phyloP scores from a whole-genome alignment of 2,797 vertebrate species.

The Eremophila alpestris region DNA sequence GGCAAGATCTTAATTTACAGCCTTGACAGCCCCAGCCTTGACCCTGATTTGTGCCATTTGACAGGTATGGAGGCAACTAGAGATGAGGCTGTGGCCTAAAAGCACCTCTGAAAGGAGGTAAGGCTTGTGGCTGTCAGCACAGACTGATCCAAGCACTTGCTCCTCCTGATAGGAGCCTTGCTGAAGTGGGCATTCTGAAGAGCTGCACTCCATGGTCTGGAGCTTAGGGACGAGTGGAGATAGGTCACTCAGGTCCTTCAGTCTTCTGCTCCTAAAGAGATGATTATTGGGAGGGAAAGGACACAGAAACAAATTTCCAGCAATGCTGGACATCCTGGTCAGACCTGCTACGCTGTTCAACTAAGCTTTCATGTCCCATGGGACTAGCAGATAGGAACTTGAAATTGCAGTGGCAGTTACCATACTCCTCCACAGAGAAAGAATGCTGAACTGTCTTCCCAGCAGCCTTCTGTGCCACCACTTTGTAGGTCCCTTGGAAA shows the following conservation, averaged over 20 bases:
- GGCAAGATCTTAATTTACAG: background rate
- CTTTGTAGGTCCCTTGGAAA: slow-evolving; percentile 61
- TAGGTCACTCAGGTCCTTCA: background rate
- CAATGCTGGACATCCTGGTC: background rate
- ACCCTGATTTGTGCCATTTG: background rate
- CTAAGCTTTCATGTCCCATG: background rate
- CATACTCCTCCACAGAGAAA: slow-evolving; percentile 74
- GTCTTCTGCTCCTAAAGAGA: background rate
- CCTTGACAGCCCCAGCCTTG: background rate
- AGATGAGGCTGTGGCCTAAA: background rate
- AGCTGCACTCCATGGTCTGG: background rate
- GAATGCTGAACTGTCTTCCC: background rate
- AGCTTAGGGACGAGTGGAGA: background rate
- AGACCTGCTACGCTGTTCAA: background rate
- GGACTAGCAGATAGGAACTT: background rate
- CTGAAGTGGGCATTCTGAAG: background rate
- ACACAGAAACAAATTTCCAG: background rate
- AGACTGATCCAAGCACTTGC: background rate
- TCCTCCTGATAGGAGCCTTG: background rate
- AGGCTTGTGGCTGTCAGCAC: background rate
- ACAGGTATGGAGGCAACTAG: background rate
- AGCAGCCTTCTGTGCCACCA: slow-evolving; percentile 57
- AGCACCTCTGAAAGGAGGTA: background rate
- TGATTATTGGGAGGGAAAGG: background rate
- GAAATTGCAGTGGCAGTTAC: slow-evolving; percentile 36